These are phyloP conservation scores for Melanostoma scalare DNA, from an alignment of 2,888 invertebrate genomes.

Conservation along the genomic window DNA sequence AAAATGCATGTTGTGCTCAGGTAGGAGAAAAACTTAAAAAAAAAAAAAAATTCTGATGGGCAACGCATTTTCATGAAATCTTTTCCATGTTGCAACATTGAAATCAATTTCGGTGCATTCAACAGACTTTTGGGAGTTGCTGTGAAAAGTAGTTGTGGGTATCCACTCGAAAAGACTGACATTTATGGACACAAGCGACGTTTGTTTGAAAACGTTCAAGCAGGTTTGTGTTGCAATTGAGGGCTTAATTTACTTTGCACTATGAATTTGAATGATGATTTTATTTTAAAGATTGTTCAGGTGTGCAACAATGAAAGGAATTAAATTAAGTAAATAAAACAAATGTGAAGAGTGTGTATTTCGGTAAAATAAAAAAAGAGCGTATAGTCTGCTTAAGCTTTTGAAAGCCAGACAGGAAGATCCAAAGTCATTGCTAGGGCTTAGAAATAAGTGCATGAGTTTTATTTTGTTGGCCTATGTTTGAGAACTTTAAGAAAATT, in stretches of 20 bases:
- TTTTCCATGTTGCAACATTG: conserved; percentile 59
- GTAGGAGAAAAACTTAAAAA: neutral
- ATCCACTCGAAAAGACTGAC: conserved; percentile 8
- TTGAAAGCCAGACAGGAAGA: no score
- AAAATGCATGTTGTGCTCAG: neutral
- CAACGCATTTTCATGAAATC: conserved; percentile 64
- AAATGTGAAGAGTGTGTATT: no score
- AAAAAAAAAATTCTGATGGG: conserved; percentile 10
- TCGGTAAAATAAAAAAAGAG: no score
- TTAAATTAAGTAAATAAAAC: no score
- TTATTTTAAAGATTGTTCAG: neutral
- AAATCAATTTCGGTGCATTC: conserved; percentile 51
- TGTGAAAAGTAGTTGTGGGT: neutral
- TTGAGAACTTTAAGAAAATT: no score
- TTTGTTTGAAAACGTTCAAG: conserved; percentile 35
- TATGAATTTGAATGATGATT: conserved; percentile 33
- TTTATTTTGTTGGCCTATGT: no score
- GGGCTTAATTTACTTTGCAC: conserved; percentile 62
- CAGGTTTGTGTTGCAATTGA: conserved; percentile 56
- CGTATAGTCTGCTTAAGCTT: no score
- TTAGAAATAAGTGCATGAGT: no score
- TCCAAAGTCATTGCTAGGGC: no score
- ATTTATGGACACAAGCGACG: conserved; percentile 36
- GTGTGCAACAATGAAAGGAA: neutral
- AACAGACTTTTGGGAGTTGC: conserved; percentile 16